phyloP scores from a whole-genome alignment of 2,888 invertebrate species.

The Auanema sp. region DNA sequence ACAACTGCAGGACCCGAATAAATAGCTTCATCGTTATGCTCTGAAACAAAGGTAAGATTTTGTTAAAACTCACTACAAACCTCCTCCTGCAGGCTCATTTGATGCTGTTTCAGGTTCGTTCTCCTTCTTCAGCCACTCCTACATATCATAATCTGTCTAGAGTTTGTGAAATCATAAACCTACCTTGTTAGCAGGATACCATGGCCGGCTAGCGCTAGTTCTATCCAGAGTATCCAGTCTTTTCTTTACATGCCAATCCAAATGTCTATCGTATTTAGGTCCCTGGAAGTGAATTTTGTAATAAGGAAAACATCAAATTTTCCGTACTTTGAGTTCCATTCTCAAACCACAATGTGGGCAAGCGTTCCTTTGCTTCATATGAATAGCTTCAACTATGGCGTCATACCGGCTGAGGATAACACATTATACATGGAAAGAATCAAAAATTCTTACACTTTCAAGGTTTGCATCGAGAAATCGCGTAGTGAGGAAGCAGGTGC shows the following conservation, averaged over 20 bases:
- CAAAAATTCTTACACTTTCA: constrained; percentile 27
- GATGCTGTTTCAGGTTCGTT: constrained; percentile 4
- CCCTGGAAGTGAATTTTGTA: constrained; percentile 9
- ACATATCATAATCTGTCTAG: no score
- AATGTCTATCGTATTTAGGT: constrained; percentile 70
- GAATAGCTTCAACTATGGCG: constrained; percentile 75
- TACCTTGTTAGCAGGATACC: constrained; percentile 15
- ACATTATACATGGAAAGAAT: background rate
- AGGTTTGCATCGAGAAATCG: constrained; percentile 29
- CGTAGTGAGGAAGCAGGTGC: constrained; percentile 70
- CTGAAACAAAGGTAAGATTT: background rate
- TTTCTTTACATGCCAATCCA: constrained; percentile 97
- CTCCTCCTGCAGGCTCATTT: constrained; percentile 6
- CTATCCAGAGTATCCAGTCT: constrained; percentile 68
- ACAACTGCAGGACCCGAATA: constrained; percentile 1
- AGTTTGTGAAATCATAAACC: no score
- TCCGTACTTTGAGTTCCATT: constrained; percentile 71
- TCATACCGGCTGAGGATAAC: constrained; percentile 73
- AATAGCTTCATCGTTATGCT: background rate
- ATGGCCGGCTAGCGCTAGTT: constrained; percentile 15
- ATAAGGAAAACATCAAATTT: constrained; percentile 5
- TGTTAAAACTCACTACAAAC: background rate
- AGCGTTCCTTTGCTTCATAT: constrained; percentile 79
- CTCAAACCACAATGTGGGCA: constrained; percentile 94
- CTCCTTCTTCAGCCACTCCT: no score